Conservation (phyloP, 2,888 invertebrate species). For the Mesorhabditis spiculigera region DNA sequence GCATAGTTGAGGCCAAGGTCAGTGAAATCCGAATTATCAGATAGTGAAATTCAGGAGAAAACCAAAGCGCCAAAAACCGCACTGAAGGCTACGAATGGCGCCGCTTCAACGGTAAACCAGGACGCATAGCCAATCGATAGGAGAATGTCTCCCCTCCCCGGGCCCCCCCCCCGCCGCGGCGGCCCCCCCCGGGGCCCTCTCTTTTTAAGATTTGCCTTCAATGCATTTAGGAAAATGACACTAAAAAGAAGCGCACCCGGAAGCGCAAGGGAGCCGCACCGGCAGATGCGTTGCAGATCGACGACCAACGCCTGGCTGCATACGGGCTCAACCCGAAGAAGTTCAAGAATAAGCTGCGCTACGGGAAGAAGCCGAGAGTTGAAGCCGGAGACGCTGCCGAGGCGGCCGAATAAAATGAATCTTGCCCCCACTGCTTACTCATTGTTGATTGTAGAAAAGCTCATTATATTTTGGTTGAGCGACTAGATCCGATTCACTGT, state of each 20-base stretch:
- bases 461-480: too few species aligned
- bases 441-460: too few species aligned
- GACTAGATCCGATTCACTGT: too few species aligned
- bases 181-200: too few species aligned
- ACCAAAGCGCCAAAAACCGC: conserved; percentile 6
- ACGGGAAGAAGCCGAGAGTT: conserved; percentile 15
- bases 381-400: not conserved
- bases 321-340: conserved; percentile 89
- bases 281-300: conserved; percentile 59
- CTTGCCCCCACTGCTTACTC: not conserved
- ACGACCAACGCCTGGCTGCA: conserved; percentile 80
- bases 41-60: not conserved
- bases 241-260: conserved; percentile 17
- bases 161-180: too few species aligned
- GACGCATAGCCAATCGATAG: too few species aligned
- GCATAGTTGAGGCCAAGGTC: not conserved
- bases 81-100: conserved; percentile 6
- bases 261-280: conserved; percentile 20
- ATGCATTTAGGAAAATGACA: not conserved
- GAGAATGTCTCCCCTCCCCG: too few species aligned
- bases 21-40: not conserved
- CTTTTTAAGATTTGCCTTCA: not conserved
- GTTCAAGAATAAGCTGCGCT: conserved; percentile 71
- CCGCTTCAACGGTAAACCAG: not conserved
- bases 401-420: not conserved